Conservation (phyloP, 2,888 invertebrate species). For the Drosophila prolongata region DNA sequence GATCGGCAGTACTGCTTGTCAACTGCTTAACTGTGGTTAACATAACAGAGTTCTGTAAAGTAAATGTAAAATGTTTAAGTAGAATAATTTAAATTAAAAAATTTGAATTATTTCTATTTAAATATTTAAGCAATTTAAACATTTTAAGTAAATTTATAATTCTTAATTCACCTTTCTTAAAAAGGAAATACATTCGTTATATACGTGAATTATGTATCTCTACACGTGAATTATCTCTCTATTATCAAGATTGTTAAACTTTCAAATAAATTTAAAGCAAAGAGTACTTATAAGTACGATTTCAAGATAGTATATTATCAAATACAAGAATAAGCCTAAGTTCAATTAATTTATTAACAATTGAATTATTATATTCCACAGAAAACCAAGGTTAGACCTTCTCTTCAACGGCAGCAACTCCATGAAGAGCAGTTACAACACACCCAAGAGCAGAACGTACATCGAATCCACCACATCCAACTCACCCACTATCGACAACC, state of each 20-base stretch:
- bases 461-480: conserved; percentile 75
- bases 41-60: neutral
- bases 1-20: neutral
- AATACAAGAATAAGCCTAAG: no score
- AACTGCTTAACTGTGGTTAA: neutral
- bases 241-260: no score
- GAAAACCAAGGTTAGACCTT: conserved; percentile 83
- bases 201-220: no score
- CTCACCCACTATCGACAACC: conserved; percentile 78
- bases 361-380: conserved; percentile 35
- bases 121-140: neutral
- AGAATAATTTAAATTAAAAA: no score
- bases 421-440: conserved; percentile 49
- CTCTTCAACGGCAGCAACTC: conserved; percentile 74
- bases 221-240: no score
- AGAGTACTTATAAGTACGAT: no score
- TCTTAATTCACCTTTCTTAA: no score
- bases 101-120: neutral
- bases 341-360: neutral
- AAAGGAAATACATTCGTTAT: no score
- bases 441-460: conserved; percentile 19
- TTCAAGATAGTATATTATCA: no score
- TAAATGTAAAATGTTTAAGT: neutral
- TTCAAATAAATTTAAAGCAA: no score
- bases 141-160: no score